A percentile compares a stretch with the other conserved stretches of the same genome.
These are phyloP conservation scores for Crematogaster levior DNA, from an alignment of 2,888 invertebrate species.

Conservation along the genomic window DNA sequence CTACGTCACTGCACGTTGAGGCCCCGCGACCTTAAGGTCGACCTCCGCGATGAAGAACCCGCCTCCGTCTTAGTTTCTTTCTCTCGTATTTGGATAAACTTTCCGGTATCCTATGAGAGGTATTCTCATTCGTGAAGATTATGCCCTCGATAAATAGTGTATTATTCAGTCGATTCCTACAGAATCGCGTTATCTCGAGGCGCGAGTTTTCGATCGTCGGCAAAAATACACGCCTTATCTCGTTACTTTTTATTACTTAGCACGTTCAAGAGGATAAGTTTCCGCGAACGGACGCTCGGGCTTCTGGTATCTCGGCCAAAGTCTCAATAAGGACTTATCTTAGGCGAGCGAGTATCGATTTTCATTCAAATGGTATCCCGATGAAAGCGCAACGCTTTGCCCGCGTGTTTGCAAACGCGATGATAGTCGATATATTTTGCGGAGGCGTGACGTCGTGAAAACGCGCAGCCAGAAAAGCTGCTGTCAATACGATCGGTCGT, in stretches of 20 bases:
- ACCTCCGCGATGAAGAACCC: neutral
- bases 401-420: neutral
- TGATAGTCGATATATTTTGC: neutral
- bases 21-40: conserved; percentile 33
- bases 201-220: neutral
- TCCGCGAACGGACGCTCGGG: neutral
- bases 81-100: conserved; percentile 8
- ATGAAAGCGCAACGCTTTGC: neutral
- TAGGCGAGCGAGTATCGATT: neutral
- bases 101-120: conserved; percentile 9
- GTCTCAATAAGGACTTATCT: neutral
- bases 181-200: conserved; percentile 6
- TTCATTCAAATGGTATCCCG: conserved; percentile 1
- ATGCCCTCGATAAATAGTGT: neutral
- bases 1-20: conserved; percentile 20
- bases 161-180: neutral
- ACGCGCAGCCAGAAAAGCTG: neutral
- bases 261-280: neutral
- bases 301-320: conserved; percentile 7
- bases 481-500: neutral
- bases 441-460: neutral
- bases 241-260: conserved; percentile 21
- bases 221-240: conserved; percentile 33
- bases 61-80: conserved; percentile 10
- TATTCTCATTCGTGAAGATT: neutral